A percentile compares a stretch with the other conserved stretches of the same genome.
Evolutionary conservation across 1,140 invertebrate genomes (phyloP).

Genomic region (Bombus waltoni): DNA sequence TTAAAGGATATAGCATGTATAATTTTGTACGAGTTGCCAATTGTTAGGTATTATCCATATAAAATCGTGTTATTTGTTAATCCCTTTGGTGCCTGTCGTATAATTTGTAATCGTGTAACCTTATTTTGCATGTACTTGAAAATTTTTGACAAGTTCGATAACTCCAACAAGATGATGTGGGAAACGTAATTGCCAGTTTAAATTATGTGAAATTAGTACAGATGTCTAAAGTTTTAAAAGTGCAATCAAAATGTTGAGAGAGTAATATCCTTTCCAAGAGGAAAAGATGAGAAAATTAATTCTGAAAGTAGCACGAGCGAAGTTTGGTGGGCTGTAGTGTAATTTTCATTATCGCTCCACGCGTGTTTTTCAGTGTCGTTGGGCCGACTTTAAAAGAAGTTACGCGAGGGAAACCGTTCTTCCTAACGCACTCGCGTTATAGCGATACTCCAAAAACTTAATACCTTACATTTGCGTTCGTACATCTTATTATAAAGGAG

Average conservation of each 20-base stretch:
- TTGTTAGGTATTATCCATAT: no score
- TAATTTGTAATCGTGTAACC: background rate
- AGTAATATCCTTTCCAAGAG: background rate
- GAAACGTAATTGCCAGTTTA: background rate
- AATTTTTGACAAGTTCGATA: background rate
- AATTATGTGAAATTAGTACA: background rate
- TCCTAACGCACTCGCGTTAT: background rate
- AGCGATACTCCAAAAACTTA: background rate
- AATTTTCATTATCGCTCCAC: slow-evolving; percentile 8
- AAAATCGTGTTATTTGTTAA: no score
- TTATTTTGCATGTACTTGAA: background rate
- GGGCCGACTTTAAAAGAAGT: background rate
- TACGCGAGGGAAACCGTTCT: background rate
- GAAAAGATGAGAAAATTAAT: background rate
- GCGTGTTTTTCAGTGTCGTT: background rate
- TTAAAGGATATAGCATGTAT: no score
- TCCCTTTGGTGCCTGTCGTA: no score
- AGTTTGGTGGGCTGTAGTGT: background rate
- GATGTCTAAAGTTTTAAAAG: background rate
- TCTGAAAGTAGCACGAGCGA: background rate
- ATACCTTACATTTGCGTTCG: background rate
- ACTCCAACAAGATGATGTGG: background rate
- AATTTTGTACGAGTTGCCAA: no score
- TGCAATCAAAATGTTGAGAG: background rate
- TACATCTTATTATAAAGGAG: background rate